A percentile compares a stretch with the other conserved stretches of the same genome.
Evolutionary conservation across 2,113 vertebrate genomes (phyloP).

Genomic region (Lanius collurio): DNA sequence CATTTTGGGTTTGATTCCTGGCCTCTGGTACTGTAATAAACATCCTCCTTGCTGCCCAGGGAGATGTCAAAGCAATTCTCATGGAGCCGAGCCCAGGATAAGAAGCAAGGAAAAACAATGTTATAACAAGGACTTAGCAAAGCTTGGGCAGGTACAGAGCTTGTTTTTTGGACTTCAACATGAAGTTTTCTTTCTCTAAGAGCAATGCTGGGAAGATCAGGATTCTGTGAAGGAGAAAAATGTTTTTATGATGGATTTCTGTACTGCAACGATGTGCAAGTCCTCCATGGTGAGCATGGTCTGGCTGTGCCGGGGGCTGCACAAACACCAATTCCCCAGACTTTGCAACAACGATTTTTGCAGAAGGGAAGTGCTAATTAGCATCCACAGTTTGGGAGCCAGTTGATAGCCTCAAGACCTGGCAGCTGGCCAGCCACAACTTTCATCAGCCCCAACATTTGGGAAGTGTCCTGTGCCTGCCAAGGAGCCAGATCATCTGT

Average conservation of each 20-base stretch:
- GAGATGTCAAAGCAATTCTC: slow-evolving; percentile 11
- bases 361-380: slow-evolving; percentile 11
- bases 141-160: neutral
- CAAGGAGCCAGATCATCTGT: neutral
- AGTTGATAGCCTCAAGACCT: neutral
- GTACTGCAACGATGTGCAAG: fast-evolving
- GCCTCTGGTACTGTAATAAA: neutral
- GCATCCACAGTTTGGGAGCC: neutral
- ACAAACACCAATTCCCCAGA: neutral
- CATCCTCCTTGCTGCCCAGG: neutral
- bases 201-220: neutral
- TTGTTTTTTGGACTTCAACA: neutral
- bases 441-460: neutral
- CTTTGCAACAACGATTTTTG: neutral
- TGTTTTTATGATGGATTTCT: neutral
- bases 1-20: neutral
- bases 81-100: neutral
- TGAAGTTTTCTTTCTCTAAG: neutral
- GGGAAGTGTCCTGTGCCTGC: neutral
- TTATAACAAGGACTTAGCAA: slow-evolving; percentile 1
- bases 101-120: neutral
- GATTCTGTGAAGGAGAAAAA: neutral
- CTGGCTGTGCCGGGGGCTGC: neutral
- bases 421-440: slow-evolving; percentile 2
- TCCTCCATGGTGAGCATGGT: fast-evolving